Conservation (phyloP, 1,140 invertebrate genomes). For the Polypedilum vanderplanki region DNA sequence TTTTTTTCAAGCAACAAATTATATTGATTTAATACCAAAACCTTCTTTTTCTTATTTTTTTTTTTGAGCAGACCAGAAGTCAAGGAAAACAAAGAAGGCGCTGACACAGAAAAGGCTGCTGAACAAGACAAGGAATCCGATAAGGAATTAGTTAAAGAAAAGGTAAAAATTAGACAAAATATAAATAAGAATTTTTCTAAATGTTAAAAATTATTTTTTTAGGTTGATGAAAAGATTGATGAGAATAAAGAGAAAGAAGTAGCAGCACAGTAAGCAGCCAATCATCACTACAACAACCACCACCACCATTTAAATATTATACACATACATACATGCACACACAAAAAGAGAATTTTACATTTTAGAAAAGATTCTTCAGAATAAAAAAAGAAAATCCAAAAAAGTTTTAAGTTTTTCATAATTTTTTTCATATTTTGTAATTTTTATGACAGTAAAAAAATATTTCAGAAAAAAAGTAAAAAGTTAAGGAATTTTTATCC, state of each 20-base stretch:
- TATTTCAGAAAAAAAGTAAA: background rate
- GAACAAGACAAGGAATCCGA: slow-evolving; percentile 57
- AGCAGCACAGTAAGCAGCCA: slow-evolving; percentile 39
- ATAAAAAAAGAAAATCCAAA: background rate
- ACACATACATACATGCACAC: too few relatives aligned
- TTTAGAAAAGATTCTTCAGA: background rate
- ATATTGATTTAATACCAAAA: background rate
- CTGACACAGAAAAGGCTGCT: slow-evolving; percentile 62
- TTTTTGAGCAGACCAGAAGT: slow-evolving; percentile 46
- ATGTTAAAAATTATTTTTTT: slow-evolving; percentile 30
- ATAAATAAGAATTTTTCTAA: too few relatives aligned
- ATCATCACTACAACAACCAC: too few relatives aligned
- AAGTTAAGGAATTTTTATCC: background rate
- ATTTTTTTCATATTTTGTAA: background rate
- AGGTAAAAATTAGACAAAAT: slow-evolving; percentile 42
- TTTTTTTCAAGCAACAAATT: too few relatives aligned
- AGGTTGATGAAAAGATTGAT: slow-evolving; percentile 58
- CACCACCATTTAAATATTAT: background rate
- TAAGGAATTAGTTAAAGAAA: slow-evolving; percentile 66
- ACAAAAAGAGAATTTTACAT: too few relatives aligned
- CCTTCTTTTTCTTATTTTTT: too few relatives aligned
- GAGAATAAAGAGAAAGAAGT: slow-evolving; percentile 66
- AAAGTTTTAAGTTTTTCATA: background rate
- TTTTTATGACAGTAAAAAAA: too few relatives aligned
- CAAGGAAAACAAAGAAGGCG: slow-evolving; percentile 68